Conservation (phyloP, 2,113 vertebrate genomes). For the Odobenus rosmarus region DNA sequence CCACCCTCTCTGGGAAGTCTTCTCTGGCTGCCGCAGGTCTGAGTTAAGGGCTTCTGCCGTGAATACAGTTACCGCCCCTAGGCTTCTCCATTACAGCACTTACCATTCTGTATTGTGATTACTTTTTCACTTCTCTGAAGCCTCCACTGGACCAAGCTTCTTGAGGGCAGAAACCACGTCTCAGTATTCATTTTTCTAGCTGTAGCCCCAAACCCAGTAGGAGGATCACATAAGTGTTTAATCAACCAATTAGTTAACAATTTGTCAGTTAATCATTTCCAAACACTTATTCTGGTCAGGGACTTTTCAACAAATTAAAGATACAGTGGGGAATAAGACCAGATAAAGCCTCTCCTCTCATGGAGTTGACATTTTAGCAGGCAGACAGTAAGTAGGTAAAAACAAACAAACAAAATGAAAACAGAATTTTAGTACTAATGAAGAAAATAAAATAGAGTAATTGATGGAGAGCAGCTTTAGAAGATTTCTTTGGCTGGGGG, state of each 20-base stretch:
- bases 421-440: neutral
- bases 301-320: constrained; percentile 11
- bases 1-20: neutral
- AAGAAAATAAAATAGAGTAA: neutral
- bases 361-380: neutral
- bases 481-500: neutral
- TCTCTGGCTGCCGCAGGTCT: neutral
- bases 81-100: neutral
- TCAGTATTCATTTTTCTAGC: neutral
- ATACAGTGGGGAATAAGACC: neutral
- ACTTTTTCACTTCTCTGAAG: neutral
- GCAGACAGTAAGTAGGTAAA: neutral
- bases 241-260: neutral
- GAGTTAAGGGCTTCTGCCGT: neutral
- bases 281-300: neutral
- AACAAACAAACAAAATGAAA: neutral
- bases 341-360: neutral
- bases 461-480: neutral
- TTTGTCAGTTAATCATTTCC: neutral
- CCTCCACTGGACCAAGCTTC: neutral
- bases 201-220: neutral
- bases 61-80: neutral
- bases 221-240: neutral
- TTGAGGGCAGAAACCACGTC: neutral
- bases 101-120: neutral